Percentiles rank a stretch among this genome's conserved stretches.
phyloP scores from a whole-genome alignment of 2,797 vertebrate species.

The Thripadectes ignobilis region DNA sequence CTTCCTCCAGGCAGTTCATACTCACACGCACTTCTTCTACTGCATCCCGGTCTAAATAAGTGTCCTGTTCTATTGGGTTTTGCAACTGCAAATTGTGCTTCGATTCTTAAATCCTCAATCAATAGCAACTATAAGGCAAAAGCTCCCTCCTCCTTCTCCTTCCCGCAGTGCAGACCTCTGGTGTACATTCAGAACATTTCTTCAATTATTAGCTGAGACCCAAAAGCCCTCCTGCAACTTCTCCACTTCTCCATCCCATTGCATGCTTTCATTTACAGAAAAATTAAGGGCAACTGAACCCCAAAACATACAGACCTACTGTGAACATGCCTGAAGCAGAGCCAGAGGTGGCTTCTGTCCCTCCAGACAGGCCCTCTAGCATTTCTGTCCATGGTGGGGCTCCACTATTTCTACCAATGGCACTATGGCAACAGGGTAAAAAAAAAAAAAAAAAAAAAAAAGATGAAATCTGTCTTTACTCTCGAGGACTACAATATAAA shows the following conservation, averaged over 20 bases:
- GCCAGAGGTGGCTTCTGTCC: not conserved
- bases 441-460: not conserved
- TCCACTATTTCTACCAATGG: not conserved
- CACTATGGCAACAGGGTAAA: not conserved
- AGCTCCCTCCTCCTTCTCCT: not conserved
- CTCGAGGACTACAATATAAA: not conserved
- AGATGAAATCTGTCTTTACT: not conserved
- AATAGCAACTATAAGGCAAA: not conserved
- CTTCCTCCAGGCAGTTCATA: not conserved
- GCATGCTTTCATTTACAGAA: not conserved
- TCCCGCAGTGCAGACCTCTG: not conserved
- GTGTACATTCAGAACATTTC: not conserved
- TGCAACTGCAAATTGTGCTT: not conserved
- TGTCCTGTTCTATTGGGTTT: not conserved
- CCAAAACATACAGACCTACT: not conserved
- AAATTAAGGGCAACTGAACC: not conserved
- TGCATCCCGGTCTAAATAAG: not conserved
- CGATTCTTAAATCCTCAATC: not conserved
- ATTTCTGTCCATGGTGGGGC: not conserved
- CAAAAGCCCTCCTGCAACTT: not conserved
- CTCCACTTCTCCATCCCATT: not conserved
- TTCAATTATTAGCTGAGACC: not conserved
- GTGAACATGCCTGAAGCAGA: not conserved
- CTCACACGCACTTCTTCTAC: rapidly evolving
- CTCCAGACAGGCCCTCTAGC: not conserved